Conservation (phyloP, 2,888 invertebrate genomes). For the Seira ritae region DNA sequence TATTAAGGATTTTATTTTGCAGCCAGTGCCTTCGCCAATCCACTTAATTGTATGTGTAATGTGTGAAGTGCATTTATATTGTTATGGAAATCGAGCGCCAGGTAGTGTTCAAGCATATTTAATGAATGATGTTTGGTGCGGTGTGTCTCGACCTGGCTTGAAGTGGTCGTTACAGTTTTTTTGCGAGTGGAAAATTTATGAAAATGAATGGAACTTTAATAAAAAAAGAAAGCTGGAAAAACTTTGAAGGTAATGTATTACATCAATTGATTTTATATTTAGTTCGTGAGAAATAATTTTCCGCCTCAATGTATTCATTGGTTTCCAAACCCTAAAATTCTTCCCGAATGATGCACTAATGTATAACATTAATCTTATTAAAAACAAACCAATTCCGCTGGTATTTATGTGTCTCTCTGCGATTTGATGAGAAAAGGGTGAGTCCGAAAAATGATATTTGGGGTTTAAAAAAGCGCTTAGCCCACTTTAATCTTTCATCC, state of each 20-base stretch:
- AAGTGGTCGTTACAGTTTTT: neutral
- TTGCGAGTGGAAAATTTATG: neutral
- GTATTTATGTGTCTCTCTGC: neutral
- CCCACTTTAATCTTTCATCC: neutral
- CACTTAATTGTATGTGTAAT: too few species aligned
- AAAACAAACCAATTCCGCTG: neutral
- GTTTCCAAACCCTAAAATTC: neutral
- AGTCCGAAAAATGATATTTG: neutral
- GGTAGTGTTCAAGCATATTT: neutral
- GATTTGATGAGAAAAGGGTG: neutral
- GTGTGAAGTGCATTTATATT: neutral
- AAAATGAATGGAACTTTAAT: neutral
- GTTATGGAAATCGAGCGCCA: neutral
- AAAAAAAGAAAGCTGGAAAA: constrained; percentile 24
- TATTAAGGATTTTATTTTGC: too few species aligned
- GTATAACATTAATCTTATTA: neutral
- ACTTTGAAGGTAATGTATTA: neutral
- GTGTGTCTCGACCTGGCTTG: neutral
- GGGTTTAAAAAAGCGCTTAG: neutral
- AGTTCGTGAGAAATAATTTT: neutral
- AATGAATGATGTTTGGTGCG: neutral
- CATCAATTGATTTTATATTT: neutral
- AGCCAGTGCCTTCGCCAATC: too few species aligned
- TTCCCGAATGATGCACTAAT: neutral
- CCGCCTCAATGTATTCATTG: neutral